Evolutionary conservation across 1,140 invertebrate species (phyloP), one percentile per base, ranked within the genome.

Genomic region (Sarcophaga bullata): DNA sequence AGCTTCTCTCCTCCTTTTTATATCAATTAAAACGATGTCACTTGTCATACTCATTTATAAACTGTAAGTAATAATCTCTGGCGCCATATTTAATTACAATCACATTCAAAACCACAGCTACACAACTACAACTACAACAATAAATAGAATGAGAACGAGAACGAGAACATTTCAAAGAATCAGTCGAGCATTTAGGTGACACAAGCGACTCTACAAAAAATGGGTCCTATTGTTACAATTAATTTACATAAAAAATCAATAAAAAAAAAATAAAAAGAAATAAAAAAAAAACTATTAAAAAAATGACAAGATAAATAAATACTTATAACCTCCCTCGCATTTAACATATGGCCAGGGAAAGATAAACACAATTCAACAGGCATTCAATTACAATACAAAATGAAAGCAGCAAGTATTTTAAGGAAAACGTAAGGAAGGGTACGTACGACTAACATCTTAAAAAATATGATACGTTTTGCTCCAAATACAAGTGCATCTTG

Each of bases 181-280:
- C 25, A 37, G 1, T 37, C 25, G 25, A 37, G 25, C 25, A 37
- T 37, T 37, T 37, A 37, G 25, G 25, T 37, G 25, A 37, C 25
- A 37, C 25, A 37, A 37, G 25, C 25, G 4, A 37, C 4, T 37
- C 4, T 37, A 37, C 1, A 37, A 37, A 37, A 37, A 37, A 37
- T 37, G n/a, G n/a, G 1, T 37, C 25, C 25, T 2, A 37, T 37
- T 58, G 54, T 58, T 58, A 58, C 54, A 68, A 68, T 68, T 68
- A 68, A 68, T 68, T 68, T 68, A 68, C 62, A 68, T 68, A 68
- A 68, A 68, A 68, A 68, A 68, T 68, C 62, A 68, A 68, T 68
- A 68, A 68, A 17, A 62, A 17, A n/a, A 62, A 62, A n/a, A n/a
- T n/a, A n/a, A n/a, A n/a, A 62, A 62, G 62, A 68, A 17, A 17